Evolutionary conservation across 2,888 invertebrate species (phyloP).

Genomic region (Tortricodes alternella): DNA sequence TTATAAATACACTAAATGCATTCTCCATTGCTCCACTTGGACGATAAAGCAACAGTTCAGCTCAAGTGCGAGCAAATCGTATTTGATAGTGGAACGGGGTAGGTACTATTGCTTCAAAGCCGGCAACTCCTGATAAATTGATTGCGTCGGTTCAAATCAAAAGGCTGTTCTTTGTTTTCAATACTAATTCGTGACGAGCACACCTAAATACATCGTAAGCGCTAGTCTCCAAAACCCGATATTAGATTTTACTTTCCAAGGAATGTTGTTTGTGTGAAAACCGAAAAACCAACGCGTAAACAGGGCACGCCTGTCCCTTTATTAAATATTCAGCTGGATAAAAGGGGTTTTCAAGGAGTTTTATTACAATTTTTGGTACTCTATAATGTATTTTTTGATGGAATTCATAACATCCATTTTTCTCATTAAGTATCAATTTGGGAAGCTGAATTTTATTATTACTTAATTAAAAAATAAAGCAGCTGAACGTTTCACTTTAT

Average conservation of each 20-base stretch:
- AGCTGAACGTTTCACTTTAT: too few species aligned
- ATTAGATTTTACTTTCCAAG: not conserved
- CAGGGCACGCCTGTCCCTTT: constrained; percentile 8
- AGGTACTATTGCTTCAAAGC: too few species aligned
- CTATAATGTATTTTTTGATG: constrained; percentile 13
- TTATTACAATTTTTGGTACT: constrained; percentile 19
- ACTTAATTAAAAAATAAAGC: too few species aligned
- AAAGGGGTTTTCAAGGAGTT: constrained; percentile 17
- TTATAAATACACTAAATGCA: constrained; percentile 15
- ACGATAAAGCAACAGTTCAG: not conserved
- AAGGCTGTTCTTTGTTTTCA: too few species aligned
- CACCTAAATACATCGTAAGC: too few species aligned
- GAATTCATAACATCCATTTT: constrained; percentile 8
- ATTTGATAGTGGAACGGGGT: not conserved
- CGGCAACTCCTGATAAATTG: not conserved
- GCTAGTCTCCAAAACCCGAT: too few species aligned
- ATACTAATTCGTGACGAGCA: too few species aligned
- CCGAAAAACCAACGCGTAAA: constrained; percentile 1
- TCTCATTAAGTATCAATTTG: not conserved
- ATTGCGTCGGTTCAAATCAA: too few species aligned
- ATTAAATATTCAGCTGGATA: constrained; percentile 28
- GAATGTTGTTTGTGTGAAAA: not conserved
- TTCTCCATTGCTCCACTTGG: not conserved
- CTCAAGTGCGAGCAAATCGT: not conserved
- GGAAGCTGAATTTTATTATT: too few species aligned